Evolutionary conservation across 2,113 vertebrate species (phyloP).

Genomic region (Arvicanthis niloticus): DNA sequence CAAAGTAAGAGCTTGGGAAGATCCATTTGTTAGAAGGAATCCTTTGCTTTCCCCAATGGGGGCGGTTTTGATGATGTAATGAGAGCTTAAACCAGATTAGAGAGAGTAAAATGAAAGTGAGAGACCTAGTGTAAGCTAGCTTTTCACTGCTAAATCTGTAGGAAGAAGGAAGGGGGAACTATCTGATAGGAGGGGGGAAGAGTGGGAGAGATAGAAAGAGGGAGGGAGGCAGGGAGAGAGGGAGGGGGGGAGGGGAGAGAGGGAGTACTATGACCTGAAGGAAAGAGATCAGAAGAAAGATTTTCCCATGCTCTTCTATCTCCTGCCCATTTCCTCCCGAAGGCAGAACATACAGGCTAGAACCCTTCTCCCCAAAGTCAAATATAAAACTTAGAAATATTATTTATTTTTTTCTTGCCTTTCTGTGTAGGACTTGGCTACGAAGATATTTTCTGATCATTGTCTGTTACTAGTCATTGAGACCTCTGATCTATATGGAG

Average conservation of each 20-base stretch:
- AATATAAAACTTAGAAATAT: background rate
- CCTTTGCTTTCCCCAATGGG: background rate
- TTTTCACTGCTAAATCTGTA: background rate
- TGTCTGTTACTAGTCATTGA: background rate
- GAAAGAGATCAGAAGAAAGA: background rate
- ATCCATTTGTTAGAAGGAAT: background rate
- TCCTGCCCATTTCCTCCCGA: background rate
- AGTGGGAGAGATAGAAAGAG: no score
- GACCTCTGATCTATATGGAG: background rate
- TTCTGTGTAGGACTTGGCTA: background rate
- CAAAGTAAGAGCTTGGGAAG: background rate
- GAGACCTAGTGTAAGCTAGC: background rate
- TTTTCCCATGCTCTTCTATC: background rate
- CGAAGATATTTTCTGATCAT: background rate
- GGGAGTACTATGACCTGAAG: background rate
- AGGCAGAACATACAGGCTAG: background rate
- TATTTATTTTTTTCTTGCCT: background rate
- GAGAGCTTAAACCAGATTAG: background rate
- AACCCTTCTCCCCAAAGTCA: background rate
- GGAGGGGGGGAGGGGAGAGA: background rate
- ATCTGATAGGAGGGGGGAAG: background rate
- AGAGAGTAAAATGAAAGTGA: background rate
- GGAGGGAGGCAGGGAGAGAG: background rate
- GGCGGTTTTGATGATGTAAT: background rate
- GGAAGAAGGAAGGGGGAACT: background rate